Conservation (phyloP, 2,888 invertebrate species). For the Temnothorax rugatulus region DNA sequence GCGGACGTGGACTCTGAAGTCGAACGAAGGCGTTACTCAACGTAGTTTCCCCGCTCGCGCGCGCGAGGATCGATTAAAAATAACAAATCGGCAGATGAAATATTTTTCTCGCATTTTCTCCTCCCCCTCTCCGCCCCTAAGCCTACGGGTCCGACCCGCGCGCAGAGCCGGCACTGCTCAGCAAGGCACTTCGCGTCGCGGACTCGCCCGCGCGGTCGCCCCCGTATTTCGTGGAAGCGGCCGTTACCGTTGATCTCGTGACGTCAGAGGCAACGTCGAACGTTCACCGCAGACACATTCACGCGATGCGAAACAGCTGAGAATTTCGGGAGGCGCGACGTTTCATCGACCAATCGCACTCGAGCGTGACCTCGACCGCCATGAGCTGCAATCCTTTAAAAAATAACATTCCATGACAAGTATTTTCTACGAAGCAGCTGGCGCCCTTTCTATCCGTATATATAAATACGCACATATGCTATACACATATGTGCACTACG, state of each 20-base stretch:
- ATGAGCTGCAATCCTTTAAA: neutral
- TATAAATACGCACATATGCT: neutral
- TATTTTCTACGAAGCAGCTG: neutral
- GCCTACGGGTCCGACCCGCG: neutral
- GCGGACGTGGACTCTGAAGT: too few species aligned
- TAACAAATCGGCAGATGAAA: too few species aligned
- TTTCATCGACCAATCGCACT: conserved; percentile 49
- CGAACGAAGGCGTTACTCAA: too few species aligned
- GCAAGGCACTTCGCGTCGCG: neutral
- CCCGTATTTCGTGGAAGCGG: neutral
- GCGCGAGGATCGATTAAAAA: too few species aligned
- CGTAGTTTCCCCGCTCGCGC: too few species aligned
- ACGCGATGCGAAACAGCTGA: conserved; percentile 11
- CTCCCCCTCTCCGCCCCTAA: too few species aligned
- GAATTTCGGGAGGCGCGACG: conserved; percentile 54
- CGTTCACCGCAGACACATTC: conserved; percentile 6
- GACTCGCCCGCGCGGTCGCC: too few species aligned
- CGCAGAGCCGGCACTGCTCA: neutral
- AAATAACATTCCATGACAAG: neutral
- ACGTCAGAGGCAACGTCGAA: conserved; percentile 55
- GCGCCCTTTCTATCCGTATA: neutral
- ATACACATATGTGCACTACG: too few species aligned
- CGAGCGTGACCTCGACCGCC: neutral
- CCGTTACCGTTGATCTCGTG: conserved; percentile 49
- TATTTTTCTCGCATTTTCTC: too few species aligned